Conservation (phyloP, 2,888 invertebrate genomes). For the Aphodius granarius region DNA sequence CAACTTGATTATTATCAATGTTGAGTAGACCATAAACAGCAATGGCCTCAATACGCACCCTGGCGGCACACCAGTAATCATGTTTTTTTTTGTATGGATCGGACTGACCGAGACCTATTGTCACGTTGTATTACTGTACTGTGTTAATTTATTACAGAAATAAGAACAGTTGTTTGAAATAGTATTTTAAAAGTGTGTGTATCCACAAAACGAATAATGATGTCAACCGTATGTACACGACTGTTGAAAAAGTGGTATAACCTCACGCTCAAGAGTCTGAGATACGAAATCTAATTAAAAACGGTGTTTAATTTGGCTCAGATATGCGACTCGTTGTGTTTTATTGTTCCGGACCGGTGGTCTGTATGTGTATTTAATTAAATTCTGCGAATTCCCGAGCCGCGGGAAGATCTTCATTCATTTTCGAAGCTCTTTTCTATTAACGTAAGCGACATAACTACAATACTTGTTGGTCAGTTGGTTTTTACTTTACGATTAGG, state of each 20-base stretch:
- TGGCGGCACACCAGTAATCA: no score
- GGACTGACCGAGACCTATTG: no score
- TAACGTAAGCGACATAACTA: not conserved
- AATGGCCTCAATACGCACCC: no score
- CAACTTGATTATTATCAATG: no score
- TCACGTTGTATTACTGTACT: no score
- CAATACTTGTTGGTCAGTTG: not conserved
- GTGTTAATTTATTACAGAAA: no score
- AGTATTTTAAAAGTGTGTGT: not conserved
- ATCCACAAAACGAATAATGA: not conserved
- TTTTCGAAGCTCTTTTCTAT: not conserved
- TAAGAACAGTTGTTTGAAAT: not conserved
- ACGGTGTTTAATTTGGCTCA: slow-evolving; percentile 24
- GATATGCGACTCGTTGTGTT: slow-evolving; percentile 22
- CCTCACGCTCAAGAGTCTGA: not conserved
- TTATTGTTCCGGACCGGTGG: slow-evolving; percentile 19
- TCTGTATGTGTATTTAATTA: slow-evolving; percentile 2
- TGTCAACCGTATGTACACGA: not conserved
- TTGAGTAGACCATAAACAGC: no score
- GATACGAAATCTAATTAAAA: slow-evolving; percentile 22
- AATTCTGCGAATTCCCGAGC: slow-evolving; percentile 5
- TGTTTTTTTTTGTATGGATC: no score
- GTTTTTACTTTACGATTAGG: no score
- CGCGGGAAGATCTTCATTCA: not conserved
- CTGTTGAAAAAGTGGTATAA: not conserved